Evolutionary conservation across 2,113 vertebrate species (phyloP), one percentile per base, ranked within the genome.

Genomic region (Dasypus novemcinctus): DNA sequence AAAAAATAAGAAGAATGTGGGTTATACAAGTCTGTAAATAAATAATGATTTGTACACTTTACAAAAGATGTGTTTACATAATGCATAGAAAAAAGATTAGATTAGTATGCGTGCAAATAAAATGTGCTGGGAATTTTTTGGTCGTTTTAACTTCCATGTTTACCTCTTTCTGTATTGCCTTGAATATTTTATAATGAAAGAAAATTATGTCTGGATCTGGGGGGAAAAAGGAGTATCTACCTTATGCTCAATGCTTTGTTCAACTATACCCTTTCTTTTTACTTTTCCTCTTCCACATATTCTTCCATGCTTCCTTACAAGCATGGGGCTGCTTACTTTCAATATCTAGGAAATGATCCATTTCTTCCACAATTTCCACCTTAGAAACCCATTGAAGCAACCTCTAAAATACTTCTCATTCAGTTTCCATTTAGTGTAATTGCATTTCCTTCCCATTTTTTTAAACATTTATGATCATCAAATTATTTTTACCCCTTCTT

Each of bases 101-200:
- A 84, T 88, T 68, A 66, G 15, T 85, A 75, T 57, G 71, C 23
- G 41, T 61, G 52, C 43, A 96, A 91, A 83, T 95, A 93, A 93
- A 85, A 80, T 91, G 8, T 71, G 41, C 79, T 66, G 13, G 29
- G 4, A 52, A 2, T 43, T 64, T 81, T 76, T 81, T 89, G 91
- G 29, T n/a, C 18, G 71, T 49, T 83, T 91, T 94, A 57, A 63
- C 49, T 66, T 95, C 31, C 27, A 78, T 87, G 21, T 94, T 95
- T 87, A 59, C 27, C 4, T 38, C 29, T 23, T 76, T 95, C 88
- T 90, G 7, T 74, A 86, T 66, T 87, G 41, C 95, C 68, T 74
- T 93, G 61, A 88, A 91, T 83, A 81, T 96, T 93, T 94, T 95
- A 71, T 18, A 61, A 52, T 57, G n/a, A 89, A 94, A 92, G 54